Evolutionary conservation across 2,113 vertebrate species (phyloP).

Genomic region (Phodopus roborovskii): DNA sequence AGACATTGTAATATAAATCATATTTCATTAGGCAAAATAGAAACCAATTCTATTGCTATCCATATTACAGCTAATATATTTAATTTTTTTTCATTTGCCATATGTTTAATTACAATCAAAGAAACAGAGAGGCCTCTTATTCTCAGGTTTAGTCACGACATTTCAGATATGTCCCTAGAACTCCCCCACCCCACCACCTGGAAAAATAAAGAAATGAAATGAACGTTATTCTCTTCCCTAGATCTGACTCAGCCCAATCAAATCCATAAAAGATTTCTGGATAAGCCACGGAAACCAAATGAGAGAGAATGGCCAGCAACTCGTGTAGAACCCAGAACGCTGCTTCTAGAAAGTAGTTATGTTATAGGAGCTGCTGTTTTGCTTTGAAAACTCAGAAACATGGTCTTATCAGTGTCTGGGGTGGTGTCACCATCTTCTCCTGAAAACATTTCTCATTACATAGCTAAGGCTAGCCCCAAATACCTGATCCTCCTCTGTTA

Average conservation of each 20-base stretch:
- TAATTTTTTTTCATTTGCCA: neutral
- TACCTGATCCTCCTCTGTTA: neutral
- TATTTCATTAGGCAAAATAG: neutral
- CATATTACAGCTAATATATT: neutral
- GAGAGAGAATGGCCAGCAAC: neutral
- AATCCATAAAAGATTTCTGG: neutral
- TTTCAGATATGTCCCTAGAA: neutral
- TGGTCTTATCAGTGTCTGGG: neutral
- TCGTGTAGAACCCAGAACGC: neutral
- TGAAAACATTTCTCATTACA: neutral
- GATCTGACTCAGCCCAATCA: neutral
- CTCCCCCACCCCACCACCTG: neutral
- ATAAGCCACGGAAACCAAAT: neutral
- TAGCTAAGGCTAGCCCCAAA: neutral
- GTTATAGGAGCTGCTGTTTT: neutral
- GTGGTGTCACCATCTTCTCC: neutral
- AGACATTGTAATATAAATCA: neutral
- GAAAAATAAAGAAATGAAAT: neutral
- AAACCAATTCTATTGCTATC: neutral
- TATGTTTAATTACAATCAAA: neutral
- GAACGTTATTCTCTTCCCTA: neutral
- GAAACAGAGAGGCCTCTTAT: neutral
- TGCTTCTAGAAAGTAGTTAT: neutral
- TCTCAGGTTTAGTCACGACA: neutral
- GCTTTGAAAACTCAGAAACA: neutral